Evolutionary conservation across 2,888 invertebrate genomes (phyloP), one percentile per base, ranked within the genome.

Genomic region (Hipparchia sbordonii): DNA sequence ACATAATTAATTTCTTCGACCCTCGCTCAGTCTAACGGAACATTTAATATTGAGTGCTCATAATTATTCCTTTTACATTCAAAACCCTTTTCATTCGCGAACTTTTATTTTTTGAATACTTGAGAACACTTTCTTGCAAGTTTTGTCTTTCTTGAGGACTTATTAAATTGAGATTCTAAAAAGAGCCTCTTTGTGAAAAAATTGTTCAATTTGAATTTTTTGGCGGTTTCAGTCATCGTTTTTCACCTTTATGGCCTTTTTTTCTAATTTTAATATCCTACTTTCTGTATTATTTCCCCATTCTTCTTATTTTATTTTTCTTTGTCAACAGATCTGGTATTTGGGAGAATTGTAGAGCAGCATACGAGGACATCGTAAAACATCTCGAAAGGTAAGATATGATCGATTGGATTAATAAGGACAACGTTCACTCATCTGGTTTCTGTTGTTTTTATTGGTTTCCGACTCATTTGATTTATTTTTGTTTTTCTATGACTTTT

Each of bases 331-430:
- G 96, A 90, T 97, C 97, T 88, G 97, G 97, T 84, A 97, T 98
- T 89, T 98, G 98, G 98, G 98, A 98, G 95, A 98, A 98, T 94
- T 98, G 98, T 95, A 96, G 98, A 92, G 98, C 98, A 79, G 98
- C 98, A 82, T 98, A 98, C 92, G 98, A 98, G 94, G 98, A 98
- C 94, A 98, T 98, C 92, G 98, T 98, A 82, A 98, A 98, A 95
- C 98, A 98, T 91, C 96, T 98, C 89, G 98, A 98, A 95, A 97
- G 98, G 97, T 97, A 96, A 95, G 96, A 90, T 56, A 46, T 70
- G 62, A 70, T 63, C 62, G 70, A 70, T 70, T 56, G 56, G 23
- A 46, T 70, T 70, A 56, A 70, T 70, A 54, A 62, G 13, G 70
- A 10, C 45, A 45, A 13, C 39, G 10, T 67, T 13, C 56, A 67